Base-by-base conservation (phyloP, 2,888 invertebrate genomes). In the Ormyrus nitidulus region DNA sequence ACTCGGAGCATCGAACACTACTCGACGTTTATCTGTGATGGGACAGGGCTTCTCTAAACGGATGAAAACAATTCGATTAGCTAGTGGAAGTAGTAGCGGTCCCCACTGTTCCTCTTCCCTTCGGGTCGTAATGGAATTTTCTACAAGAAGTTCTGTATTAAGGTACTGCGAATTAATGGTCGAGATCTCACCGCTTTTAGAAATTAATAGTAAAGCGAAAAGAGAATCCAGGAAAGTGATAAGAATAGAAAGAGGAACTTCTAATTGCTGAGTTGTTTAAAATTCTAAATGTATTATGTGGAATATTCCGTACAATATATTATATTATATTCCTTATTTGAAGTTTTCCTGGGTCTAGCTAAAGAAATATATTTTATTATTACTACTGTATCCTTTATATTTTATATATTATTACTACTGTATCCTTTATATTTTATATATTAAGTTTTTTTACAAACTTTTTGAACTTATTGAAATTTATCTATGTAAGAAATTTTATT, bases 51-150 rank as follows among this genome's bases (percentile, higher is more conserved):
- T 89, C 90, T 84, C 83, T 90, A 89, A 90, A 84, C 69, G 88
- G 89, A 90, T 90, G 80, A 86, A 86, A 84, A 83, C 84, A 90
- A 90, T 89, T 89, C 79, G 85, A 89, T 90, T 89, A 89, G 85
- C 78, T 79, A 81, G 84, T 83, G 82, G 74, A 83, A 83, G 82
- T 74, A 79, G 68, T 76, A 46, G 68, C 53, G 62, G 80, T 73
- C 70, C 53, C 62, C 51, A 58, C 13, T 19, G 6, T 10, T 19
- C 68, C 9, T 56, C 61, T 66, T 54, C n/a, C n/a, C 3, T 58
- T 62, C 9, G 8, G 34, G 44, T 58, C 73, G 2, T 69, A 83
- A 83, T 83, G 65, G 77, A 78, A 80, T 84, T 83, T 82, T 74
- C 54, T 70, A 58, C 11, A 8, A 69, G 64, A 64, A 78, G 79